Conservation (phyloP, 2,888 invertebrate genomes). For the Caenorhabditis sulstoni region DNA sequence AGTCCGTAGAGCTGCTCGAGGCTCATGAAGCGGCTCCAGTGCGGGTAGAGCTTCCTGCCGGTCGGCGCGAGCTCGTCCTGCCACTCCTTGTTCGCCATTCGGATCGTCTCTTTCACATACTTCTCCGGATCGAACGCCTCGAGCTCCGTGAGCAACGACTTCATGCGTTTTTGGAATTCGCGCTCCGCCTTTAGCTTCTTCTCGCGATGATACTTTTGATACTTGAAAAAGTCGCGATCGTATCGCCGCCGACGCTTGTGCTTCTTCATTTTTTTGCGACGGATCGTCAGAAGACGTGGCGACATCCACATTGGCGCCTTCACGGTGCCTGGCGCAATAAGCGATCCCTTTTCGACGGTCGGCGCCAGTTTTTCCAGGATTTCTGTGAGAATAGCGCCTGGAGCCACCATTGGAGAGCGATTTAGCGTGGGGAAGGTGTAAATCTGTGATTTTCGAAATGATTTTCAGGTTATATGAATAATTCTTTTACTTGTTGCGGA, state of each 20-base stretch:
- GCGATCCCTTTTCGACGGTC: slow-evolving; percentile 36
- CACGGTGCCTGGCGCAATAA: slow-evolving; percentile 34
- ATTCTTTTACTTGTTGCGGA: slow-evolving; percentile 38
- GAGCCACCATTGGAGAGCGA: slow-evolving; percentile 64
- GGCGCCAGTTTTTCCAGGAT: slow-evolving; percentile 71
- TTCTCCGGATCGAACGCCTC: slow-evolving; percentile 75
- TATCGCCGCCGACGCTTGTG: slow-evolving; percentile 76
- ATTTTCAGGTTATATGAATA: not conserved
- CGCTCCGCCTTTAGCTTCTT: slow-evolving; percentile 77
- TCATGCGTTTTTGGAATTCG: slow-evolving; percentile 76
- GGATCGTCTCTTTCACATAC: slow-evolving; percentile 76
- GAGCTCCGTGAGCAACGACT: slow-evolving; percentile 72
- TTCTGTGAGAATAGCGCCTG: slow-evolving; percentile 57
- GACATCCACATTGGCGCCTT: slow-evolving; percentile 61
- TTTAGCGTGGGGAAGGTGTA: slow-evolving; percentile 73
- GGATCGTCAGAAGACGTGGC: slow-evolving; percentile 73
- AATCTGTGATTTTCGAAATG: slow-evolving; percentile 55
- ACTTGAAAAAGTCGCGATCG: slow-evolving; percentile 77
- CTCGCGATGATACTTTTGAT: slow-evolving; percentile 76
- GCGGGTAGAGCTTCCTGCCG: slow-evolving; percentile 77
- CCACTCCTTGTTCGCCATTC: slow-evolving; percentile 75
- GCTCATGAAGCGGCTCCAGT: slow-evolving; percentile 78
- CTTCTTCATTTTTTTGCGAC: slow-evolving; percentile 79
- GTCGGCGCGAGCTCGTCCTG: slow-evolving; percentile 73
- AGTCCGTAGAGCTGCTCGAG: slow-evolving; percentile 74